Evolutionary conservation across 2,797 vertebrate genomes (phyloP), one percentile per base, ranked within the genome.

Genomic region (Adelosebastes latens): DNA sequence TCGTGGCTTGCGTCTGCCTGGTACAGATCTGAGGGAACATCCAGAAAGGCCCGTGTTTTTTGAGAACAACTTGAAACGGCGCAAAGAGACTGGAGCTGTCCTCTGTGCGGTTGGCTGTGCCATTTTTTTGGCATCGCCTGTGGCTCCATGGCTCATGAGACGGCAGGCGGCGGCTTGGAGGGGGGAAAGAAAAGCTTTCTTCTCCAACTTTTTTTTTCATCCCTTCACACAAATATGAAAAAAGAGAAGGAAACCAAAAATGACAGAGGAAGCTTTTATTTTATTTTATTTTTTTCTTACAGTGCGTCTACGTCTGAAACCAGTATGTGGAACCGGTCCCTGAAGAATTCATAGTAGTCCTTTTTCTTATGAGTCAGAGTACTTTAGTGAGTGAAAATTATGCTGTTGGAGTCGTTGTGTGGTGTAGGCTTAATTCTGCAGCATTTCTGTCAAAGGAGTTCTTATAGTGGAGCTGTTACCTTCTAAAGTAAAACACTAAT

Each of bases 101-200:
- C 87, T 93, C 82, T 70, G 84, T 92, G 89, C 82, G 86, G 89
- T 92, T 89, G 85, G 75, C 75, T 91, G 85, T 83, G 83, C 92
- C 75, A 82, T 71, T 75, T 87, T 81, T 84, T 79, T 90, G 91
- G 88, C 90, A 71, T 84, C 61, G 94, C 93, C 91, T 89, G 88
- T 88, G 90, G 94, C 91, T 86, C 83, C 73, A 34, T 59, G 70
- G 88, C 93, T 91, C 90, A 82, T 79, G 84, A 94, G 90, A 93
- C 52, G 46, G 69, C 85, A 87, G 83, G 74, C 82, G n/a, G 83
- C 66, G 52, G 84, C 83, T 85, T 77, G 82, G 84, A 86, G 79
- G 56, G 80, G 80, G 77, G 72, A 75, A 76, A 62, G 73, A 82
- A 82, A 85, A 59, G 73, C 86, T 91, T 90, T 92, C 77, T 90